These are phyloP conservation scores for Formica selysi DNA, from an alignment of 1,140 invertebrate species.

Conservation along the genomic window DNA sequence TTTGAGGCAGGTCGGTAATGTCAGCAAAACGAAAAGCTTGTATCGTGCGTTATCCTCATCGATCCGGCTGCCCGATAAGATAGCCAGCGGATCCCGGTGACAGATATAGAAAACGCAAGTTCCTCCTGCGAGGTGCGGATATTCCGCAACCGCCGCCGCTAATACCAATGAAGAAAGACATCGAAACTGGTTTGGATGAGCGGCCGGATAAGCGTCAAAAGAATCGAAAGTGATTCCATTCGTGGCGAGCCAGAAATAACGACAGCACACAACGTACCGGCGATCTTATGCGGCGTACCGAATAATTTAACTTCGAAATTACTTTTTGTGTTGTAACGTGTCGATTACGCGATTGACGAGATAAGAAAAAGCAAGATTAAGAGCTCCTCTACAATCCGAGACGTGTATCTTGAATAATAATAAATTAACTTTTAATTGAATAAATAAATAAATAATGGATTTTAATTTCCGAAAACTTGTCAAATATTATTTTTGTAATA, in stretches of 20 bases:
- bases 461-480: slow-evolving; percentile 11
- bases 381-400: neutral
- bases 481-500: neutral
- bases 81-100: slow-evolving; percentile 34
- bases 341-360: neutral
- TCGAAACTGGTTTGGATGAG: slow-evolving; percentile 67
- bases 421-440: slow-evolving; percentile 3
- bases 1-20: slow-evolving; percentile 82
- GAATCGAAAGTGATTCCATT: slow-evolving; percentile 66
- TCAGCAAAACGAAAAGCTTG: slow-evolving; percentile 59
- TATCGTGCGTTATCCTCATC: slow-evolving; percentile 76
- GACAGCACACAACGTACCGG: neutral
- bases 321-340: neutral
- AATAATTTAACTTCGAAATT: neutral
- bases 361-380: neutral
- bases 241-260: slow-evolving; percentile 49
- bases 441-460: neutral
- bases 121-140: neutral
- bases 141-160: neutral
- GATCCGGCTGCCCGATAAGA: slow-evolving; percentile 75
- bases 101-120: neutral
- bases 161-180: slow-evolving; percentile 58
- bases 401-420: neutral
- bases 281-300: neutral
- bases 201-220: slow-evolving; percentile 35